A percentile compares a stretch with the other conserved stretches of the same genome.
These are phyloP conservation scores for Monarcha castaneiventris DNA, from an alignment of 2,113 vertebrate genomes.

Conservation along the genomic window DNA sequence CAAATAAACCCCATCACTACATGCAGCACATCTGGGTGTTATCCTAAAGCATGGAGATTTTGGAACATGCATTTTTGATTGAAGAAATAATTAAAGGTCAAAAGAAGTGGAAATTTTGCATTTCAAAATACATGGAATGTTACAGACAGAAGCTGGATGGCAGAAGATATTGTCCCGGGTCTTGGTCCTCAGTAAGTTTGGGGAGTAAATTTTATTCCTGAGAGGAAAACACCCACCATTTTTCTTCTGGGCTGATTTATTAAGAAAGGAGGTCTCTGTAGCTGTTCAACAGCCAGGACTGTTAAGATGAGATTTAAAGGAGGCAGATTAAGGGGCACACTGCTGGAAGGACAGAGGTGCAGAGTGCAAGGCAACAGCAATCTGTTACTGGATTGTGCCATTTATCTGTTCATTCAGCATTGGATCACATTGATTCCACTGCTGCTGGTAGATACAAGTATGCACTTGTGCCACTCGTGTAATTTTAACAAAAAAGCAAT, in stretches of 20 bases:
- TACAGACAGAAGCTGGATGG: not conserved
- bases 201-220: slow-evolving; percentile 18
- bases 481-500: not conserved
- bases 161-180: not conserved
- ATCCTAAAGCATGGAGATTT: not conserved
- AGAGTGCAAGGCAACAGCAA: slow-evolving; percentile 37
- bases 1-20: not conserved
- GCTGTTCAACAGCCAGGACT: not conserved
- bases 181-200: not conserved
- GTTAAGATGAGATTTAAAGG: slow-evolving; percentile 23
- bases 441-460: not conserved
- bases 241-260: slow-evolving; percentile 34
- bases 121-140: not conserved
- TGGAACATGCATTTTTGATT: not conserved
- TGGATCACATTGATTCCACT: not conserved
- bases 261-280: not conserved
- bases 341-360: slow-evolving; percentile 13
- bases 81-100: not conserved
- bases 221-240: not conserved
- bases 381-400: not conserved
- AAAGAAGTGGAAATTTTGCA: not conserved
- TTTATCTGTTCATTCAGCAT: not conserved
- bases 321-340: not conserved
- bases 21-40: not conserved
- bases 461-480: not conserved